Evolutionary conservation across 2,797 vertebrate species (phyloP), one percentile per base, ranked within the genome.

Genomic region (Halcyon leucocephala): DNA sequence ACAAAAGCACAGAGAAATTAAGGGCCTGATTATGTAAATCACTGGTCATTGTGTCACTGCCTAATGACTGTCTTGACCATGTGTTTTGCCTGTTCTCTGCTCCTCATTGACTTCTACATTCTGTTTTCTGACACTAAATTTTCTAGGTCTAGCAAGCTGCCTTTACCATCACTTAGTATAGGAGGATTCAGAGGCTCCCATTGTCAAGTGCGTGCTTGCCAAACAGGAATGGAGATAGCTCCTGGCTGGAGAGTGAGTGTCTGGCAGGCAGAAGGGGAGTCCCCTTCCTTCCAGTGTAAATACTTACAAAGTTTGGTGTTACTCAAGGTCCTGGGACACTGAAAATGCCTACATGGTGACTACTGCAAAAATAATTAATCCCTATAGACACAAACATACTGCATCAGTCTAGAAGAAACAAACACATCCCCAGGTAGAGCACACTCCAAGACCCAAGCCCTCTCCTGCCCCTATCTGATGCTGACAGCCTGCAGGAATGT

Each of bases 401-500:
- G 19, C 52, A 35, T 55, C 39, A 35, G 6, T 24, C n/a, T 51
- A 28, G 39, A 20, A 91, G 73, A 64, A 86, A 69, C 17, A 44
- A 85, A 67, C 57, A 33, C 19, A 54, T 49, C 39, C 31, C 31
- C 49, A 61, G 4, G 58, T 2, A 72, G 31, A 69, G 42, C 54
- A 76, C 3, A 5, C 18, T 17, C 24, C 46, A 81, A 41, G 48
- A 58, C 7, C 14, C 39, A 26, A 29, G 13, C 20, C 9, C 17
- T 69, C 21, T 70, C 35, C 29, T 62, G 46, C 39, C 29, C 33
- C 14, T 6, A 3, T 9, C 41, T 73, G 46, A 16, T 58, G 48
- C 3, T 21, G 46, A 29, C 39, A 77, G 42, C 64, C 48, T 2
- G 1, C 0, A 29, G 49, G n/a, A 55, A 12, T 1, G 12, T 33